phyloP scores from a whole-genome alignment of 2,797 vertebrate species.

The Halcyon chelicuti region DNA sequence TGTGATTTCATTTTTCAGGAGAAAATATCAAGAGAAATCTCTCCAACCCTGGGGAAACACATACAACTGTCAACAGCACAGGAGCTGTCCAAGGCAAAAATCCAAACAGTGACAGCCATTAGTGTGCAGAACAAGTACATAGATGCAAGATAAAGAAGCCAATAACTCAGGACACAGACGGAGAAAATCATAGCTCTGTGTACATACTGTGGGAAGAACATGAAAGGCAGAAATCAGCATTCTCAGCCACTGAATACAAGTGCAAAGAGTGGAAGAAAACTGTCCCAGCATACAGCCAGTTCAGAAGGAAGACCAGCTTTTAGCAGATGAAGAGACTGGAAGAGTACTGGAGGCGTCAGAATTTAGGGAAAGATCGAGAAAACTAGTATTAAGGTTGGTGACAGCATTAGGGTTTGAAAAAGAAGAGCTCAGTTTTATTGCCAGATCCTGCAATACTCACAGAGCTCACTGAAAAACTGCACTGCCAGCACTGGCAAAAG shows the following conservation, averaged over 20 bases:
- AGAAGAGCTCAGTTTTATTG: neutral
- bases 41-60: neutral
- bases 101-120: conserved; percentile 15
- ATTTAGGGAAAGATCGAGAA: neutral
- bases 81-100: conserved; percentile 50
- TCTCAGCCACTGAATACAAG: conserved; percentile 47
- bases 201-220: conserved; percentile 10
- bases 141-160: conserved; percentile 21
- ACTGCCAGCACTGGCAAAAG: neutral
- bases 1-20: conserved; percentile 41
- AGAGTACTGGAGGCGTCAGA: neutral
- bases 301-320: neutral
- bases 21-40: conserved; percentile 19
- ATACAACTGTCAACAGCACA: neutral
- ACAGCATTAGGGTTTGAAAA: neutral
- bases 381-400: neutral
- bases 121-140: neutral
- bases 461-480: neutral
- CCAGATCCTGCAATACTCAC: neutral
- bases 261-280: neutral
- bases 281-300: neutral
- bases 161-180: conserved; percentile 38
- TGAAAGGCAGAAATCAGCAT: conserved; percentile 37
- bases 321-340: neutral
- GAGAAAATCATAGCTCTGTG: neutral